Percentiles rank a stretch among this genome's conserved stretches.
Conservation (phyloP, 2,888 invertebrate species). For the Aricia artaxerxes region DNA sequence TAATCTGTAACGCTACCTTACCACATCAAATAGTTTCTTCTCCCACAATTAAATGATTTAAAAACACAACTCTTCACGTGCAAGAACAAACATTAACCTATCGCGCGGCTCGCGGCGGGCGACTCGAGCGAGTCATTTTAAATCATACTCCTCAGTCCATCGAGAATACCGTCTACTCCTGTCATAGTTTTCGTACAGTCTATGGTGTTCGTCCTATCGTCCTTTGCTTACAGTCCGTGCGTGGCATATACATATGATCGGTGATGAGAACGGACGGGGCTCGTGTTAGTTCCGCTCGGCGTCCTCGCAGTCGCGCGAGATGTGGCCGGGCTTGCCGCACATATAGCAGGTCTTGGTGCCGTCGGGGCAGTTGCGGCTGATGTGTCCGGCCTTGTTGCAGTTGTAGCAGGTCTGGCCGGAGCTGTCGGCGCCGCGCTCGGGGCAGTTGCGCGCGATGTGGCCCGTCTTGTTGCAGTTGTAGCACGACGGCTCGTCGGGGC, state of each 20-base stretch:
- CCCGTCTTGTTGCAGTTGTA: conserved; percentile 97
- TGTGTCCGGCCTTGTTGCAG: conserved; percentile 96
- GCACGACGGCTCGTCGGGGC: conserved; percentile 90
- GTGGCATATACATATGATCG: conserved; percentile 74
- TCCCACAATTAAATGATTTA: conserved; percentile 80
- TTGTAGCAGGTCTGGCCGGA: conserved; percentile 93
- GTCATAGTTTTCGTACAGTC: conserved; percentile 69
- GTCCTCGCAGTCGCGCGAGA: conserved; percentile 94
- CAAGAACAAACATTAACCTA: conserved; percentile 78
- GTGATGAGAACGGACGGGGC: conserved; percentile 49
- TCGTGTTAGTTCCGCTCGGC: conserved; percentile 83
- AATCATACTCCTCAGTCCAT: conserved; percentile 68
- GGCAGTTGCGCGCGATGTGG: conserved; percentile 93
- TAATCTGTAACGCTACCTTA: conserved; percentile 81
- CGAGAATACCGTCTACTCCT: conserved; percentile 61
- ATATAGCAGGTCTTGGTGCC: conserved; percentile 94
- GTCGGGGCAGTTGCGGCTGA: conserved; percentile 92
- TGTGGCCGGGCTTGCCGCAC: conserved; percentile 94
- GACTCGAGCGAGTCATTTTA: conserved; percentile 75
- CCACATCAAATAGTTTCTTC: conserved; percentile 77
- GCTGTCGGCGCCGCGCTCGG: conserved; percentile 85
- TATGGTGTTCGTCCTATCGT: conserved; percentile 71
- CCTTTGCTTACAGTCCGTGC: conserved; percentile 80
- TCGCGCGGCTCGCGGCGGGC: conserved; percentile 54
- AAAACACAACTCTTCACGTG: conserved; percentile 79